Conservation (phyloP, 2,797 vertebrate species). For the Aselliscus stoliczkanus region DNA sequence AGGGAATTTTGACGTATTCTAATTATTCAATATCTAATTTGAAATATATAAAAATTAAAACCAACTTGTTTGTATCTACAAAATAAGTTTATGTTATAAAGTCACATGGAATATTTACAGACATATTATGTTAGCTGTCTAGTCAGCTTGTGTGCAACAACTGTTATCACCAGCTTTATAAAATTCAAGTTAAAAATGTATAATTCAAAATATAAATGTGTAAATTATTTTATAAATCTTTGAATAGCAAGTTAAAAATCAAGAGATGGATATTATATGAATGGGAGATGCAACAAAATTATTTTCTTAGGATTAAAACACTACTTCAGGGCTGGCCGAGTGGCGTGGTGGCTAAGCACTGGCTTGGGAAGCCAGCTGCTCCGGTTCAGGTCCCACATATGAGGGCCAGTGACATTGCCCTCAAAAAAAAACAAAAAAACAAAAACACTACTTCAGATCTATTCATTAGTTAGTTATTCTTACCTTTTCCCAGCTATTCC, state of each 20-base stretch:
- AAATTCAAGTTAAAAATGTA: neutral
- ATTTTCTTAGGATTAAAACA: neutral
- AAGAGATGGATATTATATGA: neutral
- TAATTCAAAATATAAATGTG: neutral
- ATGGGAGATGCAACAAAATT: rapidly evolving
- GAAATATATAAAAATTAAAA: neutral
- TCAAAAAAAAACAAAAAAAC: no score
- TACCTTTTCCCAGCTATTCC: neutral
- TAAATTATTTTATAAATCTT: neutral
- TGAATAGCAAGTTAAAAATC: neutral
- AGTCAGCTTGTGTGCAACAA: neutral
- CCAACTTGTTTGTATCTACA: neutral
- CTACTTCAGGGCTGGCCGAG: no score
- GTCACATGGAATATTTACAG: neutral
- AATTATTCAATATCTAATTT: neutral
- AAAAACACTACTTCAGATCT: rapidly evolving
- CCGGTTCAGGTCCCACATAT: no score
- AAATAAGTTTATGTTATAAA: neutral
- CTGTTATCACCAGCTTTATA: neutral
- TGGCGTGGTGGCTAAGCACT: no score
- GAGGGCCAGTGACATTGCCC: no score
- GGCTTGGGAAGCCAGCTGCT: no score
- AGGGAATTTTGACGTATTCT: neutral
- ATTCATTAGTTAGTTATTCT: rapidly evolving
- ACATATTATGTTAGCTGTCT: neutral